Evolutionary conservation across 2,797 vertebrate genomes (phyloP).

Genomic region (Megalops cyprinoides): DNA sequence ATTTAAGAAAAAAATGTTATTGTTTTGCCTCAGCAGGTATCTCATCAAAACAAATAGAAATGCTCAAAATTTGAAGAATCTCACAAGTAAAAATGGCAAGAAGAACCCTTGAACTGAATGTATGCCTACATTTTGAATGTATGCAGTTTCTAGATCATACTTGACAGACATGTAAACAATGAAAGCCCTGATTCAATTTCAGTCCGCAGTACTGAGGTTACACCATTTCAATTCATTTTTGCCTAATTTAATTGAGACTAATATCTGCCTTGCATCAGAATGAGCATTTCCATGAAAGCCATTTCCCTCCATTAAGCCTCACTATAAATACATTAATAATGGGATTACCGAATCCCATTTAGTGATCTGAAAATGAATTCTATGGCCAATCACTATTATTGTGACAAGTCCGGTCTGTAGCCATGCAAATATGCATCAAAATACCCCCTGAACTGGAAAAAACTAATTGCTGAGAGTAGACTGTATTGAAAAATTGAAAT

Average conservation of each 20-base stretch:
- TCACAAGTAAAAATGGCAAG: no score
- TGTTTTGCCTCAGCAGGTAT: no score
- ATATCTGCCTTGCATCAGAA: conserved; percentile 13
- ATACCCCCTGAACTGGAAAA: not conserved
- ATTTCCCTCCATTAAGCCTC: conserved; percentile 11
- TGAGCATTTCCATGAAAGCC: not conserved
- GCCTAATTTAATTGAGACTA: not conserved
- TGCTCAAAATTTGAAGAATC: no score
- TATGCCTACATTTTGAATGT: no score
- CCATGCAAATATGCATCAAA: no score
- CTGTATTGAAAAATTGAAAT: no score
- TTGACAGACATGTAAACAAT: no score
- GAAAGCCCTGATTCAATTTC: conserved; percentile 14
- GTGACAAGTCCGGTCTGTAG: not conserved
- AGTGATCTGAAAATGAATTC: not conserved
- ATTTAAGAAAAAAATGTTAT: no score
- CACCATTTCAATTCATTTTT: not conserved
- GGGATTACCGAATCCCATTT: not conserved
- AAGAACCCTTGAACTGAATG: no score
- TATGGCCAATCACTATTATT: not conserved
- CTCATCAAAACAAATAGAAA: no score
- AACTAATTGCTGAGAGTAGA: not conserved
- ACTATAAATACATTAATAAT: not conserved
- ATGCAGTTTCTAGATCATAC: no score
- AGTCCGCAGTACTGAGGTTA: not conserved